These are phyloP conservation scores for Aleiodes leptofemur DNA, from an alignment of 2,888 invertebrate species.

Conservation along the genomic window DNA sequence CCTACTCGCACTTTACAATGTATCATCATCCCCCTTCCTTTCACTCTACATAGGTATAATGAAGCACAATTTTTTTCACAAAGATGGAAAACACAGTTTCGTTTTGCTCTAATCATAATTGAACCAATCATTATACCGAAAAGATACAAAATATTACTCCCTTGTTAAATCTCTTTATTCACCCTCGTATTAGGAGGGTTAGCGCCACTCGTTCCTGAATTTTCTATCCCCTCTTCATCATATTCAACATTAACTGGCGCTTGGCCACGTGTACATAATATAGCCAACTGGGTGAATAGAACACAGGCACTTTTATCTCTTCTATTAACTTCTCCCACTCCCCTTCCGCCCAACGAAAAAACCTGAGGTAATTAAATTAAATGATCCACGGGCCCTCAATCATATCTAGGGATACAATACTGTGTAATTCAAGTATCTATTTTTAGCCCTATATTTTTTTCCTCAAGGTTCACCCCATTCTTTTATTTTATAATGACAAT, in stretches of 20 bases:
- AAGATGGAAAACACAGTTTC: slow-evolving; percentile 20
- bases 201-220: slow-evolving; percentile 54
- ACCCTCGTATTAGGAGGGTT: slow-evolving; percentile 46
- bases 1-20: slow-evolving; percentile 13
- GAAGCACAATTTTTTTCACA: too few relatives aligned
- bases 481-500: neutral
- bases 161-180: slow-evolving; percentile 24
- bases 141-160: slow-evolving; percentile 10
- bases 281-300: slow-evolving; percentile 61
- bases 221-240: slow-evolving; percentile 45
- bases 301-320: slow-evolving; percentile 70
- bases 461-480: neutral
- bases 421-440: slow-evolving; percentile 63
- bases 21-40: neutral
- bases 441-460: slow-evolving; percentile 52
- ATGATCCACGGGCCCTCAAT: slow-evolving; percentile 73
- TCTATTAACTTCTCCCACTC: slow-evolving; percentile 68
- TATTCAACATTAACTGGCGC: slow-evolving; percentile 48
- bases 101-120: slow-evolving; percentile 12
- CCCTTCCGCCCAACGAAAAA: neutral
- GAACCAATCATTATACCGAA: slow-evolving; percentile 7
- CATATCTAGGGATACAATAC: slow-evolving; percentile 61
- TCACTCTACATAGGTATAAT: neutral
- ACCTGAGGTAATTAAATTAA: slow-evolving; percentile 73
- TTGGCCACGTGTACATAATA: slow-evolving; percentile 60